These are phyloP conservation scores for Scaeva pyrastri DNA, from an alignment of 2,888 invertebrate species.

Conservation along the genomic window DNA sequence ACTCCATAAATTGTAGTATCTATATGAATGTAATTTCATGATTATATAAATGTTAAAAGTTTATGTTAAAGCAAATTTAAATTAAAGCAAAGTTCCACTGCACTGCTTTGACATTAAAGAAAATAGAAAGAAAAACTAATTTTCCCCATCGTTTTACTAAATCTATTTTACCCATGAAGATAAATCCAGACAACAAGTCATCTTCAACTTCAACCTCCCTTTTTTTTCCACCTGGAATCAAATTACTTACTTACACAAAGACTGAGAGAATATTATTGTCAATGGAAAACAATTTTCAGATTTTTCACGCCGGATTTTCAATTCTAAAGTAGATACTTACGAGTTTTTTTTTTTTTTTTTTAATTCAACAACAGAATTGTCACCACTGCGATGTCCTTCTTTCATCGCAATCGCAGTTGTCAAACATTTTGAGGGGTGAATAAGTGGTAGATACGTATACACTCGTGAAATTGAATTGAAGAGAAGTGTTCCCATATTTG, in stretches of 20 bases:
- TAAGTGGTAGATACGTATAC: conserved; percentile 39
- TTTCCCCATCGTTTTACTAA: neutral
- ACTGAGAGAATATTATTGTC: conserved; percentile 8
- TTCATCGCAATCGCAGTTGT: no score
- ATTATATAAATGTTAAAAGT: no score
- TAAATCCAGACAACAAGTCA: conserved; percentile 50
- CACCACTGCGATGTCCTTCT: conserved; percentile 28
- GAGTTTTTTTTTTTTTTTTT: conserved; percentile 28
- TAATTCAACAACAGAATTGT: conserved; percentile 58
- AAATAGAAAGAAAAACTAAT: neutral
- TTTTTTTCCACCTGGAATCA: conserved; percentile 70
- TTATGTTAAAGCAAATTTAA: no score
- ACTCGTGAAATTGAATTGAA: conserved; percentile 58
- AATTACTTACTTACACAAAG: conserved; percentile 56
- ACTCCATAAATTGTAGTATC: no score
- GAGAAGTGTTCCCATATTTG: no score
- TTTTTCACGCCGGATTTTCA: conserved; percentile 55
- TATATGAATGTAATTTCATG: no score
- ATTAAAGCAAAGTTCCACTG: neutral
- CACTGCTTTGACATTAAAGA: neutral
- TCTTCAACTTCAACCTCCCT: conserved; percentile 18
- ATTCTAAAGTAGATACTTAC: conserved; percentile 49
- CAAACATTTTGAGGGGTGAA: conserved; percentile 61
- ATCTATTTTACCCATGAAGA: neutral
- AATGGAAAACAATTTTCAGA: conserved; percentile 48